Evolutionary conservation across 2,888 invertebrate species (phyloP).

Genomic region (Patella caerulea): DNA sequence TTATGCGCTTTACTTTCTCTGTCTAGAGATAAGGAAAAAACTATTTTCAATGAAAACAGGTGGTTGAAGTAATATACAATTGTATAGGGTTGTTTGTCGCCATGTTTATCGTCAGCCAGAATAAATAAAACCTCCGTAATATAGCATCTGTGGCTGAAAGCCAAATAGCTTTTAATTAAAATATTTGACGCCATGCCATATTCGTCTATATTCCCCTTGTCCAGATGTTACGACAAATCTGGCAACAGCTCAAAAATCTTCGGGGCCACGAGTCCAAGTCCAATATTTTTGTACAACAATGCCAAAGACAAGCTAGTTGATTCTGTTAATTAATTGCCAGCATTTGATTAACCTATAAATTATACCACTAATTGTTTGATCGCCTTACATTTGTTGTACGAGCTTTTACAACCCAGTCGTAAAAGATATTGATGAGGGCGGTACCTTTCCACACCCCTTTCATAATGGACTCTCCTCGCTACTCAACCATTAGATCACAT

Average conservation of each 20-base stretch:
- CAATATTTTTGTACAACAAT: too few species aligned
- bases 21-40: too few species aligned
- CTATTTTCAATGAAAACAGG: background rate
- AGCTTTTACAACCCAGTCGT: background rate
- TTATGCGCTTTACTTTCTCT: too few species aligned
- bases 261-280: background rate
- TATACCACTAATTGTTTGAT: too few species aligned
- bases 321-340: too few species aligned
- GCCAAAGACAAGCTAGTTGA: too few species aligned
- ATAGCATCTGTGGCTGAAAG: conserved; percentile 10
- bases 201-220: conserved; percentile 12
- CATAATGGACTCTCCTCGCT: conserved; percentile 37
- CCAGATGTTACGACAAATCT: conserved; percentile 23
- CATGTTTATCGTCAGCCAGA: conserved; percentile 11
- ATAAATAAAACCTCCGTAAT: conserved; percentile 7
- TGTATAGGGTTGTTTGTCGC: conserved; percentile 2
- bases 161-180: conserved; percentile 22
- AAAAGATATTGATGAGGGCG: conserved; percentile 8
- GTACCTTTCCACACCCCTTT: conserved; percentile 22
- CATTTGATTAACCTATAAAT: too few species aligned
- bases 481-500: conserved; percentile 44
- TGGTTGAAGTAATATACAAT: background rate
- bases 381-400: too few species aligned
- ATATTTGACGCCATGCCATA: conserved; percentile 24
- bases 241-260: conserved; percentile 15